These are phyloP conservation scores for Chloroceryle inda DNA, from an alignment of 2,797 vertebrate genomes.

Conservation along the genomic window DNA sequence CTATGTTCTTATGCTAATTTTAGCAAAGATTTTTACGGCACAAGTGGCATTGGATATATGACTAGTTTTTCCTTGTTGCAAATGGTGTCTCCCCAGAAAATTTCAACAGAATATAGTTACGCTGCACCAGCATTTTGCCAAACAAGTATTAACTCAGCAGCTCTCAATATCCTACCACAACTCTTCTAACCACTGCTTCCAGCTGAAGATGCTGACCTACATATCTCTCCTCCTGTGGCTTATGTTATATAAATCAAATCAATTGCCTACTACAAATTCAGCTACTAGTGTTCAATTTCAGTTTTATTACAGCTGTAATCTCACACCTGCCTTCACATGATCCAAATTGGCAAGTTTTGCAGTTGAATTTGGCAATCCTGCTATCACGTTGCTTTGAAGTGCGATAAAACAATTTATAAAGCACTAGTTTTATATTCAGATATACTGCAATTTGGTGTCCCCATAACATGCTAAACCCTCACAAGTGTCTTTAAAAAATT, in stretches of 20 bases:
- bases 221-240: constrained; percentile 44
- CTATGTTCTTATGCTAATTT: constrained; percentile 16
- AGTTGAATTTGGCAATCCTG: constrained; percentile 53
- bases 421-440: constrained; percentile 69
- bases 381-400: constrained; percentile 27
- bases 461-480: constrained; percentile 47
- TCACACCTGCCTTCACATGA: constrained; percentile 62
- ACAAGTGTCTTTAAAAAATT: constrained; percentile 33
- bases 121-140: constrained; percentile 1
- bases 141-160: constrained; percentile 27
- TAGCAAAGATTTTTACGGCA: background rate
- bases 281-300: constrained; percentile 58
- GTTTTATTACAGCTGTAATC: constrained; percentile 71
- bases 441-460: constrained; percentile 53
- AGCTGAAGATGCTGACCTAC: constrained; percentile 65
- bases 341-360: constrained; percentile 68
- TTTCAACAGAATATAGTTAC: background rate
- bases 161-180: background rate
- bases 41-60: background rate
- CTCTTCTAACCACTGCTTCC: background rate
- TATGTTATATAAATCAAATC: constrained; percentile 70
- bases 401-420: constrained; percentile 69
- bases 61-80: background rate
- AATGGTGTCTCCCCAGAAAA: background rate
- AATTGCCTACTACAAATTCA: constrained; percentile 67